These are phyloP conservation scores for Myiotriccus ornatus DNA, from an alignment of 2,797 vertebrate species.

Conservation along the genomic window DNA sequence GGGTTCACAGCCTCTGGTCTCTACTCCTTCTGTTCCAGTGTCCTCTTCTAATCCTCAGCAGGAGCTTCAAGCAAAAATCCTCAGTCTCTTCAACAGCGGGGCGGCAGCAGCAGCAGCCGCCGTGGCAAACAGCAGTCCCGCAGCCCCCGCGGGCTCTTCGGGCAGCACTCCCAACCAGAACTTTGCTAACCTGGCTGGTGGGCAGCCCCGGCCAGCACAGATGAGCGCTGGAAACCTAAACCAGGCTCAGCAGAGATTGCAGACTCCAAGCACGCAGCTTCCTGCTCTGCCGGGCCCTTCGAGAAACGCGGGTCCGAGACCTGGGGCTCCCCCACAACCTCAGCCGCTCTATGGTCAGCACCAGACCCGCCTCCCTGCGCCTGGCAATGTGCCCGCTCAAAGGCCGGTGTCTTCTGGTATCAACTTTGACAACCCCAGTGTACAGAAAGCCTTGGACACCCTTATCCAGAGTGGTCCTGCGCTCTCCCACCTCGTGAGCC, in stretches of 20 bases:
- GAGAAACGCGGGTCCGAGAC: slow-evolving; percentile 71
- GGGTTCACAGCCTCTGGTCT: slow-evolving; percentile 69
- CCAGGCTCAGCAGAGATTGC: slow-evolving; percentile 76
- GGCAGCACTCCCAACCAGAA: slow-evolving; percentile 67
- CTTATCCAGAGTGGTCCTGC: slow-evolving; percentile 95
- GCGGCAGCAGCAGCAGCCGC: neutral
- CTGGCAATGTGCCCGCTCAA: slow-evolving; percentile 68
- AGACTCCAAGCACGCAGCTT: slow-evolving; percentile 74
- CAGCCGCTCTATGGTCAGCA: slow-evolving; percentile 77
- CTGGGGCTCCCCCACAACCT: slow-evolving; percentile 65
- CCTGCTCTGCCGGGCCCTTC: slow-evolving; percentile 66
- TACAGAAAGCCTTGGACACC: slow-evolving; percentile 97
- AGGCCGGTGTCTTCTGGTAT: slow-evolving; percentile 84
- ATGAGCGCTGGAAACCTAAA: slow-evolving; percentile 46
- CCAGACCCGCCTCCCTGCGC: slow-evolving; percentile 73
- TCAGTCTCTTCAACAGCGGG: slow-evolving; percentile 95
- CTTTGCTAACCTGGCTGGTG: slow-evolving; percentile 66
- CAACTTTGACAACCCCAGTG: slow-evolving; percentile 98
- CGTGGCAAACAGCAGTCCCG: slow-evolving; percentile 54
- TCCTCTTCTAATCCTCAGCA: slow-evolving; percentile 79
- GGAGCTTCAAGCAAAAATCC: slow-evolving; percentile 97
- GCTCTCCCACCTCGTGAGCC: slow-evolving; percentile 89
- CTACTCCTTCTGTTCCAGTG: slow-evolving; percentile 66
- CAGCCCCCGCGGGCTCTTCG: neutral
- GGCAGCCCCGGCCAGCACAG: slow-evolving; percentile 27